Percentiles rank a stretch among this genome's conserved stretches.
Evolutionary conservation across 1,140 invertebrate species (phyloP).

Genomic region (Aleiodes sp.): DNA sequence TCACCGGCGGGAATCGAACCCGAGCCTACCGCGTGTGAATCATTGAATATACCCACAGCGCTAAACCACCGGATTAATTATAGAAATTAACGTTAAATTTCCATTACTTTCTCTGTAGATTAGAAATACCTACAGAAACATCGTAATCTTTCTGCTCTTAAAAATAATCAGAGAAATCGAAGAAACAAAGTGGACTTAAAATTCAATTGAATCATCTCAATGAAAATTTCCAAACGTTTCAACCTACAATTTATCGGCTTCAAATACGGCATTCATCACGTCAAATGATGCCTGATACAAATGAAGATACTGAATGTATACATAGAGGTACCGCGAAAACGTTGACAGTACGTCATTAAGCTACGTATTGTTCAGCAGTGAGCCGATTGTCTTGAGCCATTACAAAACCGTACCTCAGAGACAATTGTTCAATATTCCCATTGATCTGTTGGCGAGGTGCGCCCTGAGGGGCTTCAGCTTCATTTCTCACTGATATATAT

Average conservation of each 20-base stretch:
- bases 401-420: slow-evolving; percentile 60
- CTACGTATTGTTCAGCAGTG: slow-evolving; percentile 63
- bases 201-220: too few species aligned
- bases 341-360: slow-evolving; percentile 64
- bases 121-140: too few species aligned
- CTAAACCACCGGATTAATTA: too few species aligned
- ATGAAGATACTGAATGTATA: slow-evolving; percentile 20
- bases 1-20: too few species aligned
- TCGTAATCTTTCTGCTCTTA: too few species aligned
- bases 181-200: too few species aligned
- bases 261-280: not conserved
- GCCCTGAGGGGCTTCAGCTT: slow-evolving; percentile 47
- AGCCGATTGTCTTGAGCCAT: slow-evolving; percentile 63
- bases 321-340: slow-evolving; percentile 49
- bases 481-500: slow-evolving; percentile 38
- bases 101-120: too few species aligned
- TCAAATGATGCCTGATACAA: not conserved
- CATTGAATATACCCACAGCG: too few species aligned
- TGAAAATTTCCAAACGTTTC: too few species aligned
- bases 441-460: slow-evolving; percentile 63
- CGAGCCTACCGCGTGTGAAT: too few species aligned
- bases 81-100: too few species aligned
- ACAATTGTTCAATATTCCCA: slow-evolving; percentile 68
- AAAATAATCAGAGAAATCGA: too few species aligned
- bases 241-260: not conserved